phyloP scores from a whole-genome alignment of 2,888 invertebrate genomes.

The Drosophila mimica region DNA sequence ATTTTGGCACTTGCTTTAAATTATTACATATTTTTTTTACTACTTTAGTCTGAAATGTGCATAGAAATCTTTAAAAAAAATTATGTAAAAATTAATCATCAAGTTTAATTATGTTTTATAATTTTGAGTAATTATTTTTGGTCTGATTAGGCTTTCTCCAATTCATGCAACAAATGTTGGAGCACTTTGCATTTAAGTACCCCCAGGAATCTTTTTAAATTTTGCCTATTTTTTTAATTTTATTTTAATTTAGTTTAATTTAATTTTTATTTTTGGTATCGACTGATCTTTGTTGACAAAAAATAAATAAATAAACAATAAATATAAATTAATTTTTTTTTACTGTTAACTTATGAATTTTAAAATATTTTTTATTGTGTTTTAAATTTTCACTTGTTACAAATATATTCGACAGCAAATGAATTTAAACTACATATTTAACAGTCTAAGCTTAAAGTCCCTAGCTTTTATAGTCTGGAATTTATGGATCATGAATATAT shows the following conservation, averaged over 20 bases:
- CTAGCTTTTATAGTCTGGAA: background rate
- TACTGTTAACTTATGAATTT: background rate
- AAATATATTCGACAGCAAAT: background rate
- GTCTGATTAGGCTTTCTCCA: no score
- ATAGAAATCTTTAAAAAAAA: no score
- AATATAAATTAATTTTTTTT: fast-evolving
- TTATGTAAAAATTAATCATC: no score
- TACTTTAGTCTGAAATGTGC: background rate
- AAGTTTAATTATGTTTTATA: background rate
- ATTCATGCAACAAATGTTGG: no score
- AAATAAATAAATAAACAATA: no score
- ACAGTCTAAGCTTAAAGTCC: background rate
- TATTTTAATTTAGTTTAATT: no score
- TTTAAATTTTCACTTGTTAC: background rate
- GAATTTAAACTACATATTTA: background rate
- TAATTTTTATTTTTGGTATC: no score
- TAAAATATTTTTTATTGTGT: background rate
- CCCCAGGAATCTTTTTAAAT: no score
- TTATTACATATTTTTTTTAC: background rate
- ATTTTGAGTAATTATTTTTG: no score
- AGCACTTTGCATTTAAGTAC: no score
- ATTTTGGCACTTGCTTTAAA: slow-evolving; percentile 33
- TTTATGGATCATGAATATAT: background rate
- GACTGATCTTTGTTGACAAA: no score
- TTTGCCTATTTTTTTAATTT: no score